Conservation (phyloP, 1,140 invertebrate species). For the Globodera ellingtonae region DNA sequence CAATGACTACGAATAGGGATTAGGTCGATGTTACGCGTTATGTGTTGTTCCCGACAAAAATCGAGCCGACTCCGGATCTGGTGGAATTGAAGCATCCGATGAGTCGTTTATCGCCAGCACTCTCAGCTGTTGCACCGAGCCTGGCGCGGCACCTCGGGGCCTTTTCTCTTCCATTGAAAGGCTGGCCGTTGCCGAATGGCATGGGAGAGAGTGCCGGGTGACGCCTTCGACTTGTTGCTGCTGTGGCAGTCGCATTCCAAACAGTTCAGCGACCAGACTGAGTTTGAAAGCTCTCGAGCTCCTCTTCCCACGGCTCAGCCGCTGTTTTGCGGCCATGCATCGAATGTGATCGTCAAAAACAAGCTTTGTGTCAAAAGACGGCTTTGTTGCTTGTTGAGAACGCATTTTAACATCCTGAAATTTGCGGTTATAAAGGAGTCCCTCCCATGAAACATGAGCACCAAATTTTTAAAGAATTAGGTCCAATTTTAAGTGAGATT, state of each 20-base stretch:
- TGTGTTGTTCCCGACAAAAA: constrained; percentile 14
- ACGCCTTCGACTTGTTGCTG: not conserved
- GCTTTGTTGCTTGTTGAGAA: constrained; percentile 70
- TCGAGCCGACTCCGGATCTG: constrained; percentile 16
- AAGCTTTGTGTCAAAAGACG: constrained; percentile 85
- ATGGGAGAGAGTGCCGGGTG: constrained; percentile 5
- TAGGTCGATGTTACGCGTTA: constrained; percentile 1
- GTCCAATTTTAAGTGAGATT: not conserved
- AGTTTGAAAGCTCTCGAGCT: constrained; percentile 94
- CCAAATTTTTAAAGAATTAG: constrained; percentile 9
- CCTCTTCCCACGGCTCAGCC: constrained; percentile 80
- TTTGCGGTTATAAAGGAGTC: not conserved
- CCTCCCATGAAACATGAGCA: not conserved
- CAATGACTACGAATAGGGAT: not conserved
- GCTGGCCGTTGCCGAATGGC: not conserved
- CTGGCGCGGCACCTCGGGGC: not conserved
- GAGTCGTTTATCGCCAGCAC: not conserved
- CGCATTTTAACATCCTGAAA: constrained; percentile 71
- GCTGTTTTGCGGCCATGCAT: constrained; percentile 76
- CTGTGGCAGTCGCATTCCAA: constrained; percentile 71
- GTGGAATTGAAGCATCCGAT: not conserved
- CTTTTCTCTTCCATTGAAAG: not conserved
- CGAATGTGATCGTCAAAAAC: constrained; percentile 98
- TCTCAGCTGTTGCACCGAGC: not conserved
- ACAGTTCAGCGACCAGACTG: constrained; percentile 85